These are phyloP conservation scores for Hemichromis elongatus DNA, from an alignment of 2,113 vertebrate genomes.

Conservation along the genomic window DNA sequence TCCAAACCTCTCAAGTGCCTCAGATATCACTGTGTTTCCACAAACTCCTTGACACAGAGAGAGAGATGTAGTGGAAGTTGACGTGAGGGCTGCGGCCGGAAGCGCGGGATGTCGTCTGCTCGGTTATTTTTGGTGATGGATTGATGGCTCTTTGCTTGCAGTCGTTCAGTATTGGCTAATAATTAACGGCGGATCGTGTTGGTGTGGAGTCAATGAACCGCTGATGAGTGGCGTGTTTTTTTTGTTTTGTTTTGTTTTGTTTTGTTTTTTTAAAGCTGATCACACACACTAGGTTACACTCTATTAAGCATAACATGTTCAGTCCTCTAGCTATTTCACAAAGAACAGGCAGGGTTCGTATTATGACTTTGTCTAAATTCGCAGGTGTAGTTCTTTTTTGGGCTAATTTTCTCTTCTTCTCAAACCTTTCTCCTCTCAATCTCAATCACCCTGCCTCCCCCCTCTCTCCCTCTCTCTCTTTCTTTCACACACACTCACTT, in stretches of 20 bases:
- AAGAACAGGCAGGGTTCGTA: background rate
- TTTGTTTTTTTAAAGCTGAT: background rate
- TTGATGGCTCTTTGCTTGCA: background rate
- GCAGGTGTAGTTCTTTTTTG: slow-evolving; percentile 21
- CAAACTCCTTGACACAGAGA: background rate
- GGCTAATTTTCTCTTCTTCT: background rate
- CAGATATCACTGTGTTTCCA: background rate
- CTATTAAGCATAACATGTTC: background rate
- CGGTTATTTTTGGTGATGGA: background rate
- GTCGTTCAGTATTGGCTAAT: slow-evolving; percentile 16
- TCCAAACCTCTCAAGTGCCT: background rate
- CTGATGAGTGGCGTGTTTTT: slow-evolving; percentile 15
- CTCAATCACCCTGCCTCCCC: slow-evolving; percentile 7
- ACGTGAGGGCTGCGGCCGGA: background rate
- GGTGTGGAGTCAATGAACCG: slow-evolving; percentile 8
- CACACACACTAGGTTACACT: background rate
- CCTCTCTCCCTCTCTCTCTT: background rate
- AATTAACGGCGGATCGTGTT: slow-evolving; percentile 40
- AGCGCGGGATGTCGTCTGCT: background rate
- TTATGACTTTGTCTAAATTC: background rate
- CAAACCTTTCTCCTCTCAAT: slow-evolving; percentile 7
- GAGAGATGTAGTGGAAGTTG: background rate
- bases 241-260: too few species aligned
- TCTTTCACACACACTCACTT: slow-evolving; percentile 4
- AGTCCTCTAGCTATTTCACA: background rate